These are phyloP conservation scores for Aspidapion aeneum DNA, from an alignment of 2,888 invertebrate genomes.

Conservation along the genomic window DNA sequence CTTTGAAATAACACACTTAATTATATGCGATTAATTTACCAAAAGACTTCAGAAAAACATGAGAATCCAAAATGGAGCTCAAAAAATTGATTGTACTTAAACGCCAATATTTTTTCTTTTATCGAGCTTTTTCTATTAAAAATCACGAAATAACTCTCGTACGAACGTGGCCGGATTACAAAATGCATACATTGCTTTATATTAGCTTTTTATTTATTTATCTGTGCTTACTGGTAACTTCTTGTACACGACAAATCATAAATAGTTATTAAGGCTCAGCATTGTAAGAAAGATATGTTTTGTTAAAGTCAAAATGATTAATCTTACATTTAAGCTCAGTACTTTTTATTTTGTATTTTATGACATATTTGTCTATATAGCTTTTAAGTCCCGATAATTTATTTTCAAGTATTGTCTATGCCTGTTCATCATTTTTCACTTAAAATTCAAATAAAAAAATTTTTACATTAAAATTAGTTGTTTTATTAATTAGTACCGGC, in stretches of 20 bases:
- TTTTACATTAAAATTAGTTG: neutral
- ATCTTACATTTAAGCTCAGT: neutral
- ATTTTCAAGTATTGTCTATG: neutral
- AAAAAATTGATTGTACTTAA: slow-evolving; percentile 3
- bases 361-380: neutral
- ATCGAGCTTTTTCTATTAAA: neutral
- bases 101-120: neutral
- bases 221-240: neutral
- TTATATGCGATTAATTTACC: slow-evolving; percentile 4
- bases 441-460: neutral
- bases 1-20: neutral
- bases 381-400: neutral
- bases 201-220: neutral
- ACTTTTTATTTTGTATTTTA: neutral
- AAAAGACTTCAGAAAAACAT: slow-evolving; percentile 1
- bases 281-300: neutral
- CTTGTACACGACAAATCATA: neutral
- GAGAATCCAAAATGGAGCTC: slow-evolving; percentile 1
- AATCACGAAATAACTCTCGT: neutral
- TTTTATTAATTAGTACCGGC: neutral
- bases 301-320: neutral
- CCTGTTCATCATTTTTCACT: neutral
- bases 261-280: neutral
- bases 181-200: neutral
- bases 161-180: neutral